These are phyloP conservation scores for Pollenia angustigena DNA, from an alignment of 2,888 invertebrate genomes.

Conservation along the genomic window DNA sequence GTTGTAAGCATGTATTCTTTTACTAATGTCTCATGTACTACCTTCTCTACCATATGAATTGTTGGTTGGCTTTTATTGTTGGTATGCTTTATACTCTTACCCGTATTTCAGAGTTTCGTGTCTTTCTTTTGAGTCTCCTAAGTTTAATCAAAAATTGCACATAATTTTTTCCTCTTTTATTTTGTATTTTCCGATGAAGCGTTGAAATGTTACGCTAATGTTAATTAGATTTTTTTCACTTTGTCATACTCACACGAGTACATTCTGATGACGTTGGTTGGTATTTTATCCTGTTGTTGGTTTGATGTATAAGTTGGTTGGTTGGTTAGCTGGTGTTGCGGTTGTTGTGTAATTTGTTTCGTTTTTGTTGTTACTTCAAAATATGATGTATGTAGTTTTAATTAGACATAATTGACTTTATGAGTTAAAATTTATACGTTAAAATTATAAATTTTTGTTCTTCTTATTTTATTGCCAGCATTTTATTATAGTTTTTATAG, in stretches of 20 bases:
- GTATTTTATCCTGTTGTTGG: constrained; percentile 43
- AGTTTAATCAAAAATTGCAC: constrained; percentile 71
- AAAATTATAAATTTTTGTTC: constrained; percentile 11
- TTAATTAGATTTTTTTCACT: constrained; percentile 70
- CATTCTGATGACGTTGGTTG: constrained; percentile 52
- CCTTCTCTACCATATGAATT: constrained; percentile 64
- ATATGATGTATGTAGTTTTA: constrained; percentile 70
- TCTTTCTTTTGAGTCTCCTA: constrained; percentile 38
- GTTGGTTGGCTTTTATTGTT: constrained; percentile 22
- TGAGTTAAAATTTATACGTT: constrained; percentile 66
- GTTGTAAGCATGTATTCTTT: constrained; percentile 39
- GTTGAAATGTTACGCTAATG: constrained; percentile 74
- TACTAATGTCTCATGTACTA: constrained; percentile 45
- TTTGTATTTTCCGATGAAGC: constrained; percentile 65
- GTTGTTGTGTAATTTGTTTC: constrained; percentile 61
- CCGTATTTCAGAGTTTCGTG: constrained; percentile 10
- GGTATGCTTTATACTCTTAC: constrained; percentile 6
- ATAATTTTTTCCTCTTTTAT: constrained; percentile 43
- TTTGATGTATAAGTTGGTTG: constrained; percentile 38
- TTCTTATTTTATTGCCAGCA: constrained; percentile 49
- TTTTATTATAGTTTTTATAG: constrained; percentile 45
- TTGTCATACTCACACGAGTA: constrained; percentile 42
- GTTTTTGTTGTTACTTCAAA: constrained; percentile 52
- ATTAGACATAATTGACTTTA: constrained; percentile 72
- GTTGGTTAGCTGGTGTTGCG: constrained; percentile 46